A percentile compares a stretch with the other conserved stretches of the same genome.
Conservation (phyloP, 2,797 vertebrate species). For the Microctenopoma lineatum region DNA sequence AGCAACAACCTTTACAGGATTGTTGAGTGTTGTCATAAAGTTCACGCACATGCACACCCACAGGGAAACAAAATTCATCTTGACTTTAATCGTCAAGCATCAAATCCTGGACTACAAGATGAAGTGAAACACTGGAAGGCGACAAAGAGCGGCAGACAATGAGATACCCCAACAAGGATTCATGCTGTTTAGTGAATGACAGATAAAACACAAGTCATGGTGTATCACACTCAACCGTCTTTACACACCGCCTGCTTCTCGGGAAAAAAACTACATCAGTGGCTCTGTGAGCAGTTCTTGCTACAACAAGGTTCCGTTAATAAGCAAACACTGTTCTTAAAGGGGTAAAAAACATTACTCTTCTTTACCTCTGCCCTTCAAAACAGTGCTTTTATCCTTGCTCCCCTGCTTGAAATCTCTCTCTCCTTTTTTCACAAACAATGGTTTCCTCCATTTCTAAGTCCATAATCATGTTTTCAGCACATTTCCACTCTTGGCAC, state of each 20-base stretch:
- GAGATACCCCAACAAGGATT: slow-evolving; percentile 14
- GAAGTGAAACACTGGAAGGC: slow-evolving; percentile 1
- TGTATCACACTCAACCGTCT: slow-evolving; percentile 5
- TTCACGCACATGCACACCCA: background rate
- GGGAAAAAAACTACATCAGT: slow-evolving; percentile 12
- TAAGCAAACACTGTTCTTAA: background rate
- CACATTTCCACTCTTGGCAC: slow-evolving; percentile 71
- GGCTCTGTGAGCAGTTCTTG: slow-evolving; percentile 9
- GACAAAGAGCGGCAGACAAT: background rate
- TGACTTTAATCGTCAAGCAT: slow-evolving; percentile 19
- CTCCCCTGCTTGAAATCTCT: slow-evolving; percentile 29
- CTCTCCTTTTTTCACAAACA: slow-evolving; percentile 36
- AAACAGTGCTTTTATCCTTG: slow-evolving; percentile 50
- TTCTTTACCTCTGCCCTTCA: slow-evolving; percentile 55
- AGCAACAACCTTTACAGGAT: slow-evolving; percentile 29
- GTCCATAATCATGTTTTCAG: slow-evolving; percentile 77
- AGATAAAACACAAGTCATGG: background rate
- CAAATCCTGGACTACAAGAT: slow-evolving; percentile 14
- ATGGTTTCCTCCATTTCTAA: slow-evolving; percentile 51
- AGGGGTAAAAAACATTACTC: slow-evolving; percentile 8
- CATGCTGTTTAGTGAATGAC: slow-evolving; percentile 17
- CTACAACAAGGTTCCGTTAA: background rate
- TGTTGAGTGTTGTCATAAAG: slow-evolving; percentile 15
- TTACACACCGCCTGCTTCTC: slow-evolving; percentile 22
- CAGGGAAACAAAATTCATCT: slow-evolving; percentile 20